These are phyloP conservation scores for Lapara coniferarum DNA, from an alignment of 2,888 invertebrate genomes.

Conservation along the genomic window DNA sequence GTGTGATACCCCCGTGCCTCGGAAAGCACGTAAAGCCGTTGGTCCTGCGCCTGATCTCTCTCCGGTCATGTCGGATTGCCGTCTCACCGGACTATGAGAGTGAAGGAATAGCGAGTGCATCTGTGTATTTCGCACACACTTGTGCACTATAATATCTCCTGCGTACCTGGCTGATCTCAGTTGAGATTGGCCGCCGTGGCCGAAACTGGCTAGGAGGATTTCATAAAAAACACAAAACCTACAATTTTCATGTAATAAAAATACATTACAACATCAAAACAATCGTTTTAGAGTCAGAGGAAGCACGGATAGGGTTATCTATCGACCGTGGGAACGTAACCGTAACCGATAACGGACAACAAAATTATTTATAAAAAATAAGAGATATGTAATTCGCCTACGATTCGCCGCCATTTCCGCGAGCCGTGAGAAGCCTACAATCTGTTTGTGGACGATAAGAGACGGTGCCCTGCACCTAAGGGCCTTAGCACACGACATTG, in stretches of 20 bases:
- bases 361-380: slow-evolving; percentile 45
- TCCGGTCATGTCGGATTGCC: no score
- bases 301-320: slow-evolving; percentile 57
- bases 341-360: slow-evolving; percentile 45
- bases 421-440: slow-evolving; percentile 48
- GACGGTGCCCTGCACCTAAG: slow-evolving; percentile 19
- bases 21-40: no score
- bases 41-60: no score
- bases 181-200: no score
- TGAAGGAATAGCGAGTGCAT: no score
- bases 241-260: background rate
- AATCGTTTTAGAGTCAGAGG: slow-evolving; percentile 52
- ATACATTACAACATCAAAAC: slow-evolving; percentile 36
- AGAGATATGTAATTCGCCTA: slow-evolving; percentile 52
- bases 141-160: no score
- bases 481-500: background rate
- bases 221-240: background rate
- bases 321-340: slow-evolving; percentile 68
- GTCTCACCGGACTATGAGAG: no score
- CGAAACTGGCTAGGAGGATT: no score
- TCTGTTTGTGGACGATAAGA: slow-evolving; percentile 40
- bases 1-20: no score
- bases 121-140: no score
- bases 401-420: slow-evolving; percentile 56
- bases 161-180: no score